A percentile compares a stretch with the other conserved stretches of the same genome.
phyloP scores from a whole-genome alignment of 2,113 vertebrate species.

The Dolichallabes microphthalmus region DNA sequence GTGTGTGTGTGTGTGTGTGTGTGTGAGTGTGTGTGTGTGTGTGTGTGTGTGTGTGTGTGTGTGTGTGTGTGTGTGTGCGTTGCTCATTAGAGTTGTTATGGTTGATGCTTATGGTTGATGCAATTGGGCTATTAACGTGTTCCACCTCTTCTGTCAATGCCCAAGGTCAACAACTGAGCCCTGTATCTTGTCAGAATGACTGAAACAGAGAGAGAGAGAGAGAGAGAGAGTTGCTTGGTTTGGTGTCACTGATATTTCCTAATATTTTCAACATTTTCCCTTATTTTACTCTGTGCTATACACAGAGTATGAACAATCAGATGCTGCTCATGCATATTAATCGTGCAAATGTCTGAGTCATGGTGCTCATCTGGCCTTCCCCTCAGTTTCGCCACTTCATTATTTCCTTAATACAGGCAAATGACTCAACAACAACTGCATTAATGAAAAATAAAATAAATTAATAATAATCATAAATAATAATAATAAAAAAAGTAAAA shows the following conservation, averaged over 20 bases:
- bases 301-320: not conserved
- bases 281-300: not conserved
- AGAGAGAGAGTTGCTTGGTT: not conserved
- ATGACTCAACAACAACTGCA: not conserved
- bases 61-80: not conserved
- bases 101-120: constrained; percentile 53
- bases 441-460: no score
- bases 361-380: not conserved
- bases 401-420: not conserved
- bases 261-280: not conserved
- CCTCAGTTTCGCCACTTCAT: not conserved
- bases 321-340: not conserved
- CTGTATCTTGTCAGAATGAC: constrained; percentile 29
- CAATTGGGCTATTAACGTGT: constrained; percentile 41
- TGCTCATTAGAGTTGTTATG: constrained; percentile 52
- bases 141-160: constrained; percentile 45
- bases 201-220: not conserved
- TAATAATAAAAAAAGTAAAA: not conserved
- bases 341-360: not conserved
- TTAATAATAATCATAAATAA: not conserved
- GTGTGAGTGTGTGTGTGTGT: not conserved
- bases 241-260: not conserved
- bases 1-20: no score
- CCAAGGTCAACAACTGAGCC: constrained; percentile 48
- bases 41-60: constrained; percentile 14